These are phyloP conservation scores for Enteromius fasciolatus DNA, from an alignment of 2,797 vertebrate genomes.

Conservation along the genomic window DNA sequence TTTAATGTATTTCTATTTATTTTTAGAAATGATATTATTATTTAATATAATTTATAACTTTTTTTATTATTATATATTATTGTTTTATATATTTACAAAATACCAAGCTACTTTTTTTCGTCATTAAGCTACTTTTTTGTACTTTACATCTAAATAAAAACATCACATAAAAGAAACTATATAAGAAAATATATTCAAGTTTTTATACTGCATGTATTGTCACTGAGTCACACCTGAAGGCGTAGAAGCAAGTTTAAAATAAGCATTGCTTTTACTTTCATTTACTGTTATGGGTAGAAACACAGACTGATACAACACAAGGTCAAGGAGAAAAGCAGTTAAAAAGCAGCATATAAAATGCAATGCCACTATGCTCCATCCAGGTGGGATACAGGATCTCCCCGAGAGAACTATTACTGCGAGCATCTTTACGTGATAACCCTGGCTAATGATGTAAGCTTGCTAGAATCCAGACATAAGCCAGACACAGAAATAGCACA, in stretches of 20 bases:
- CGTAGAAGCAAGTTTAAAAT: not conserved
- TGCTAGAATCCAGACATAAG: conserved; percentile 26
- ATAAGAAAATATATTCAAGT: not conserved
- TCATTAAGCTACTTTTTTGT: not conserved
- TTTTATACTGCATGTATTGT: not conserved
- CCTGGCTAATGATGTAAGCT: conserved; percentile 24
- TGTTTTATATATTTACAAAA: no score
- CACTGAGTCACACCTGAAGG: not conserved
- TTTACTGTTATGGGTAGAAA: not conserved
- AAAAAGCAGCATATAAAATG: not conserved
- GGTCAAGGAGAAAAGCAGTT: not conserved
- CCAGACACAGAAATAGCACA: conserved; percentile 54
- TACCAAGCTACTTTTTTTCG: not conserved
- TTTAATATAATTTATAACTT: not conserved
- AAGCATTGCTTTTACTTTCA: not conserved
- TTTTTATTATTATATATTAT: not conserved
- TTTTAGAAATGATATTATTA: not conserved
- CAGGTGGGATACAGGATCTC: not conserved
- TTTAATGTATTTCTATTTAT: no score
- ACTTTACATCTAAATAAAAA: not conserved
- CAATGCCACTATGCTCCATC: not conserved
- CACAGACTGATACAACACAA: not conserved
- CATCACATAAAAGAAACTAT: not conserved
- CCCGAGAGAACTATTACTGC: not conserved
- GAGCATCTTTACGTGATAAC: conserved; percentile 7